phyloP scores from a whole-genome alignment of 1,140 invertebrate species.

The Camponotus pennsylvanicus region DNA sequence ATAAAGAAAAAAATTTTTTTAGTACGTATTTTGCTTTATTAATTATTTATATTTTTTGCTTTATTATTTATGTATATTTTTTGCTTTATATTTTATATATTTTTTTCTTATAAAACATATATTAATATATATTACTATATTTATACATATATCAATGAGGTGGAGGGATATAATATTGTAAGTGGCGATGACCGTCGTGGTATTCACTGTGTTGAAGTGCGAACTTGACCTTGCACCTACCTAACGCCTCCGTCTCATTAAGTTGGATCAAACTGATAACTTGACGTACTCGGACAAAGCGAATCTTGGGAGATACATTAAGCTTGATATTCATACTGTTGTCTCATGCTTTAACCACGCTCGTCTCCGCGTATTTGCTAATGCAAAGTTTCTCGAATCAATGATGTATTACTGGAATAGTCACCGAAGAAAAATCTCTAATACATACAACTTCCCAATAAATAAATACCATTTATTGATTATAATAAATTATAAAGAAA shows the following conservation, averaged over 20 bases:
- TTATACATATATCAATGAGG: neutral
- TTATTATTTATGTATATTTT: neutral
- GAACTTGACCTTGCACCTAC: constrained; percentile 54
- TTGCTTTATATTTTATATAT: neutral
- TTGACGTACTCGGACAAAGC: constrained; percentile 27
- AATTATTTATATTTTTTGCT: neutral
- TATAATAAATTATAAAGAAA: neutral
- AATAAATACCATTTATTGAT: neutral
- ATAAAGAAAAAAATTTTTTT: neutral
- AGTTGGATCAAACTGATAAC: constrained; percentile 41
- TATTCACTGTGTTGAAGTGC: constrained; percentile 1
- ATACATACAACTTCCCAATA: neutral
- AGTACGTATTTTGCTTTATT: neutral
- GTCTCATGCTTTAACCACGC: neutral
- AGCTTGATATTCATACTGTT: constrained; percentile 27
- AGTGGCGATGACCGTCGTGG: neutral
- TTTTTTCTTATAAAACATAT: neutral
- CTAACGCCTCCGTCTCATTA: constrained; percentile 45
- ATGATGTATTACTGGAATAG: too few relatives aligned
- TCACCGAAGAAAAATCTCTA: neutral
- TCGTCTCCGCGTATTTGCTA: neutral
- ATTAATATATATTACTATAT: neutral
- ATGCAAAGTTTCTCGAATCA: constrained; percentile 8
- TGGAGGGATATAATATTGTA: neutral
- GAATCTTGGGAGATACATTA: constrained; percentile 34